Evolutionary conservation across 37 sponge, comb jelly and placozoan genomes (phyloP).

Genomic region (Chondrilla cf. caribensis): DNA sequence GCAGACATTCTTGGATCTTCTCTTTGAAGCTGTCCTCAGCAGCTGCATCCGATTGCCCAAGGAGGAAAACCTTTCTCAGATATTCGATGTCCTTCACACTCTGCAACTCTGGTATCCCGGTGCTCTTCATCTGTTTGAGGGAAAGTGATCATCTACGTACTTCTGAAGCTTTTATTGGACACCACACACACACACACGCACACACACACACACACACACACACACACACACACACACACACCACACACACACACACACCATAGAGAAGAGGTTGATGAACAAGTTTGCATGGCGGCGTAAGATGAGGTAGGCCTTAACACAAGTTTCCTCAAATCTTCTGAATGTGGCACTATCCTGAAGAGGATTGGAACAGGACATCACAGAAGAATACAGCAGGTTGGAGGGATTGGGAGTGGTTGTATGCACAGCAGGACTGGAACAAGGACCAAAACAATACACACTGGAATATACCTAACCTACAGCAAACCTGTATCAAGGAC

Average conservation of each 20-base stretch:
- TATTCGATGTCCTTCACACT: conserved; percentile 86
- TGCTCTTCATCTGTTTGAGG: conserved; percentile 82
- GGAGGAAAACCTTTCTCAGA: conserved; percentile 63
- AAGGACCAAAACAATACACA: too few relatives aligned
- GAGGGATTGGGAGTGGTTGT: too few relatives aligned
- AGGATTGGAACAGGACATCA: background rate
- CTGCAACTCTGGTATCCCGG: conserved; percentile 89
- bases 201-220: conserved; percentile 9
- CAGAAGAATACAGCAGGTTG: background rate
- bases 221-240: background rate
- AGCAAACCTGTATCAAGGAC: too few relatives aligned
- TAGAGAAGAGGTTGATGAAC: conserved; percentile 89
- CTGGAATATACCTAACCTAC: too few relatives aligned
- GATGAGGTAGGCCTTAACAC: conserved; percentile 77
- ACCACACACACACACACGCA: background rate
- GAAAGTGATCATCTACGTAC: background rate
- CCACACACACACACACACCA: conserved; percentile 41
- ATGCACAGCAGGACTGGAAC: background rate
- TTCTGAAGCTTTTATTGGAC: background rate
- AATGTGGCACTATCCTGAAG: conserved; percentile 65
- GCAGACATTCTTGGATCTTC: conserved; percentile 68
- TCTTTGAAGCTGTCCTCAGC: conserved; percentile 73
- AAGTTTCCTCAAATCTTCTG: conserved; percentile 71
- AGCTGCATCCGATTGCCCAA: conserved; percentile 50
- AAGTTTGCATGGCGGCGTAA: conserved; percentile 77